Evolutionary conservation across 2,888 invertebrate species (phyloP).

Genomic region (Andrena flavipes): DNA sequence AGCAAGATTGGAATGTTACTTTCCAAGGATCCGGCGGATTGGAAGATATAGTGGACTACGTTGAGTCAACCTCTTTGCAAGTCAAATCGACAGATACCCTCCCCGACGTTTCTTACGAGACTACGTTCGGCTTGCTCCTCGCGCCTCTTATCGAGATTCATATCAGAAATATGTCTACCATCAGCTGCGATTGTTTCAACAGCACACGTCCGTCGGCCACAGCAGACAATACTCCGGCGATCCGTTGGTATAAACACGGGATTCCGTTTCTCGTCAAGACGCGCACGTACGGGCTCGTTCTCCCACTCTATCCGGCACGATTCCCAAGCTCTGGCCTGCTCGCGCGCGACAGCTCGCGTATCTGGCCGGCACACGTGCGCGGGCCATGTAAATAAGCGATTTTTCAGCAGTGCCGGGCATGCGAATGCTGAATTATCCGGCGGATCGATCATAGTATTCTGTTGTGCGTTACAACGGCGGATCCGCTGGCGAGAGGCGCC

Average conservation of each 20-base stretch:
- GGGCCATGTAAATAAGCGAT: conserved; percentile 48
- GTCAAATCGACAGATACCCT: no score
- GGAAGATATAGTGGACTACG: neutral
- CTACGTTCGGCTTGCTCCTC: no score
- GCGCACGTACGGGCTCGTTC: neutral
- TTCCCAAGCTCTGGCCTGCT: neutral
- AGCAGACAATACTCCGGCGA: neutral
- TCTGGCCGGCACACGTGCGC: conserved; percentile 11
- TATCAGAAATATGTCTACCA: neutral
- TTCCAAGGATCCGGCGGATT: no score
- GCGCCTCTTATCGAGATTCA: no score
- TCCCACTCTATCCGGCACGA: neutral
- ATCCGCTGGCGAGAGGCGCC: conserved; percentile 48
- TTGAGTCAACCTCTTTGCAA: no score
- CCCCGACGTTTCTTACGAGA: no score
- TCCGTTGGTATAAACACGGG: neutral
- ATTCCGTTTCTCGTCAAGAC: neutral
- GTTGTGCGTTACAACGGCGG: conserved; percentile 52
- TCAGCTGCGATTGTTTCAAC: neutral
- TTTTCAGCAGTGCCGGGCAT: conserved; percentile 13
- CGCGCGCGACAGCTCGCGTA: neutral
- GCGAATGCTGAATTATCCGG: conserved; percentile 29
- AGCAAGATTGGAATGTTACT: no score
- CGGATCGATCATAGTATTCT: conserved; percentile 54
- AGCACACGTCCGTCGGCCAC: neutral